Evolutionary conservation across 1,140 invertebrate species (phyloP), one percentile per base, ranked within the genome.

Genomic region (Bombus breviceps): DNA sequence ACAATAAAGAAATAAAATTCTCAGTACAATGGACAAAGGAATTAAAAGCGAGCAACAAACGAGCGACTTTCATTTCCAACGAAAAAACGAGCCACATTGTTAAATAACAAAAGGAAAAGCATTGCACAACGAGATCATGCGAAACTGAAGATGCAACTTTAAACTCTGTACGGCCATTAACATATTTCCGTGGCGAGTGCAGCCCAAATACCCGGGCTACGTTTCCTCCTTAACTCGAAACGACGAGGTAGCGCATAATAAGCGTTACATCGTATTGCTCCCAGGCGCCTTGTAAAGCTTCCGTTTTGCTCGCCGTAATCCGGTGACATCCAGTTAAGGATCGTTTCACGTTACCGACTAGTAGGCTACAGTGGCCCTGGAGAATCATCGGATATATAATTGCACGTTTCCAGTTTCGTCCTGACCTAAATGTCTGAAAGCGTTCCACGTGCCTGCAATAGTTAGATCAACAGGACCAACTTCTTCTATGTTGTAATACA

Each of bases 201-300:
- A 59, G 18, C 64, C 74, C 69, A 79, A 79, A 84, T 84, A 79
- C 53, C 18, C 74, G 8, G 25, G 53, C 32, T 47, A 71, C 53
- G 75, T 62, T 8, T 71, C 71, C 64, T 37, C 37, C 64, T 84
- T 84, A 84, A 79, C 64, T 34, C 47, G 47, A 79, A 84, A 59
- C 82, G 75, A 71, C 47, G 66, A 37, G 37, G 12, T 9, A 62
- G 71, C 66, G 66, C 66, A 72, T 84, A 84, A 84, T 79, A 68
- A 84, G 82, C 37, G 53, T 84, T 78, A 39, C 66, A n/a, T 39
- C 13, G n/a, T 66, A 84, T 84, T 84, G 82, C 82, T 79, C 82
- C 66, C 75, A 43, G n/a, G 53, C 39, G 47, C 62, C 75, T 22
- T 59, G 82, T 71, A 84, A 57, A 84, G 53, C 73, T 84, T 69